A percentile compares a stretch with the other conserved stretches of the same genome.
These are phyloP conservation scores for Meandrusa payeni DNA, from an alignment of 2,888 invertebrate species.

Conservation along the genomic window DNA sequence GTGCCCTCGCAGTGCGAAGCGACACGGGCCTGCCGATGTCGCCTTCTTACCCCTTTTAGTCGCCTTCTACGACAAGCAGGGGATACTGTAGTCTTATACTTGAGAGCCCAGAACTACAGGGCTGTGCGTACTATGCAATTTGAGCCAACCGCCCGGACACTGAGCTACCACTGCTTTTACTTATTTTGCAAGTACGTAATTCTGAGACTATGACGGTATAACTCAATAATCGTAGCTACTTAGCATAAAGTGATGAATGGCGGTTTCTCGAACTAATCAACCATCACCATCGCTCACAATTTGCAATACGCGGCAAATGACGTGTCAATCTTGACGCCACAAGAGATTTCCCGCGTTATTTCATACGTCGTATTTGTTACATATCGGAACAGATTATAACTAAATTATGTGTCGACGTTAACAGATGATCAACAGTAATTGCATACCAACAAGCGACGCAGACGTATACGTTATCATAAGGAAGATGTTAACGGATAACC, in stretches of 20 bases:
- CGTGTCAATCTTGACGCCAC: constrained; percentile 20
- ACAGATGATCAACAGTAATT: constrained; percentile 19
- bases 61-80: too few species aligned
- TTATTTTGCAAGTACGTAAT: not conserved
- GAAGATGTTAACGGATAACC: too few species aligned
- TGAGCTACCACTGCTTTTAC: too few species aligned
- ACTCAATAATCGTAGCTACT: constrained; percentile 13
- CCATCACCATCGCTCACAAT: constrained; percentile 16
- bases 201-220: constrained; percentile 1
- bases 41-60: too few species aligned
- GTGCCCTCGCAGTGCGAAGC: too few species aligned
- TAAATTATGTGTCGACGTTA: constrained; percentile 20
- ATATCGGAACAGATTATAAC: constrained; percentile 22
- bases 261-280: constrained; percentile 16
- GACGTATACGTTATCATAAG: not conserved
- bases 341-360: constrained; percentile 22
- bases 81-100: too few species aligned
- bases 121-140: too few species aligned
- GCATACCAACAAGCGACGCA: constrained; percentile 4
- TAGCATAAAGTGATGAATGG: constrained; percentile 14
- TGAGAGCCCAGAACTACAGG: too few species aligned
- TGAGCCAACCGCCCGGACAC: too few species aligned
- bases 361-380: constrained; percentile 12
- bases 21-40: too few species aligned
- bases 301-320: constrained; percentile 24